Base-by-base conservation (phyloP, 2,797 vertebrate species). In the Knipowitschia caucasica region DNA sequence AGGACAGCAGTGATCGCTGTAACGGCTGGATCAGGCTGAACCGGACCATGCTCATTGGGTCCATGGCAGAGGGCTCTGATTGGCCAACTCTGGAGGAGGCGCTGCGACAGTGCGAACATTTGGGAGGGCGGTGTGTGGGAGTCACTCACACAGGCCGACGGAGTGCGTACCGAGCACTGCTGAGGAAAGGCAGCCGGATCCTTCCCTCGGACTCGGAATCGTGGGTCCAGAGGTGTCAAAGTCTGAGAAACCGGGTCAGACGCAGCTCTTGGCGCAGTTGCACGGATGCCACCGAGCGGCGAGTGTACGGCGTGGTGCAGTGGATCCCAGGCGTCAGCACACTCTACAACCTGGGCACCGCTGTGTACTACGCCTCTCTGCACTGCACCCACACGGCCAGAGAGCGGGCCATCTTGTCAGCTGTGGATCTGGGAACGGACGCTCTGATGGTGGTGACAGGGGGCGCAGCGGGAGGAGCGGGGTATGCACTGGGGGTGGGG, bases 341-440 rank as follows among this genome's bases (percentile, higher is more conserved):
- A 1, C 89, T 90, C 65, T 97, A 98, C 75, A 95, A 89, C 75
- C 69, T 95, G 0, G 95, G 92, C 53, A 93, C 92, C 4, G 93
- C 94, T 6, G 53, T 97, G 39, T 98, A 95, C 63, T 97, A 93
- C 0, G 92, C 92, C 35, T 82, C 90, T 1, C 79, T 91, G 59
- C 91, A 92, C 71, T 98, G 95, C 75, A 62, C 77, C 0, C 85
- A 82, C 3, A 65, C 69, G 3, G 95, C 95, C 20, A 92, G 91
- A 59, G 75, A 88, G 40, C 87, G 94, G 45, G 94, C 92, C 8
- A 72, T 91, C 67, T 86, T 94, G 14, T 91, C 85, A 0, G 88
- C 90, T 0, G 82, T 94, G 7, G 93, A 94, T 69, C 62, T 97
- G 24, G 92, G 94, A 49, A 95, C 92, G 0, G 90, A 95, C 0